Evolutionary conservation across 2,797 vertebrate genomes (phyloP).

Genomic region (Melanotaenia nigrans): DNA sequence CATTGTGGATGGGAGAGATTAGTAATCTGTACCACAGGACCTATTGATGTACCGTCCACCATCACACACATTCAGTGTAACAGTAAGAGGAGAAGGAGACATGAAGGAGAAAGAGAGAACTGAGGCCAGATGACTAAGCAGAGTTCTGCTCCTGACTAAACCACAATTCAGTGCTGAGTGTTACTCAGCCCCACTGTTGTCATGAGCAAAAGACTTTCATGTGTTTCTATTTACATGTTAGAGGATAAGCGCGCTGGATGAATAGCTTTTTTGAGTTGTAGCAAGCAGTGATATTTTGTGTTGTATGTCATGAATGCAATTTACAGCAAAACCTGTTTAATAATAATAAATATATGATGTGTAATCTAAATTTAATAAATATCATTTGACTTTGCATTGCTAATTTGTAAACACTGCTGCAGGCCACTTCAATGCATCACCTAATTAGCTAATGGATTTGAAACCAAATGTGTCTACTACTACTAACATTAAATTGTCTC

Average conservation of each 20-base stretch:
- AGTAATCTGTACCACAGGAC: conserved; percentile 50
- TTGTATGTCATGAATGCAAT: background rate
- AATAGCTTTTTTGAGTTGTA: conserved; percentile 41
- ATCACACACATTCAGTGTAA: conserved; percentile 32
- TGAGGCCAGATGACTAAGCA: conserved; percentile 66
- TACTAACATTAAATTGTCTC: background rate
- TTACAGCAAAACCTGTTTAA: background rate
- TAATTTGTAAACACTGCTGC: conserved; percentile 13
- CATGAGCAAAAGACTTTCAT: conserved; percentile 40
- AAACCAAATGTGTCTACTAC: conserved; percentile 12
- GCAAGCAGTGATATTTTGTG: conserved; percentile 5
- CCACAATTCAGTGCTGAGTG: conserved; percentile 38
- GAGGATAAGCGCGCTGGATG: conserved; percentile 21
- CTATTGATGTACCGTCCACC: conserved; percentile 53
- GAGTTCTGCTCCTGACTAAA: conserved; percentile 54
- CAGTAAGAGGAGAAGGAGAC: conserved; percentile 53
- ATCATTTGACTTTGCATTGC: conserved; percentile 21
- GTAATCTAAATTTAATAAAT: too few relatives aligned
- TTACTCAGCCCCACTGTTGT: conserved; percentile 42
- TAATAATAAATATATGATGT: too few relatives aligned
- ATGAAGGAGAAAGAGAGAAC: conserved; percentile 53
- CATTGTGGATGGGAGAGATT: background rate
- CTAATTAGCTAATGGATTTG: too few relatives aligned
- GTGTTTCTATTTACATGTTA: conserved; percentile 14
- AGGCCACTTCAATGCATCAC: background rate